phyloP scores from a whole-genome alignment of 2,113 vertebrate species.

The Nannospalax galili region DNA sequence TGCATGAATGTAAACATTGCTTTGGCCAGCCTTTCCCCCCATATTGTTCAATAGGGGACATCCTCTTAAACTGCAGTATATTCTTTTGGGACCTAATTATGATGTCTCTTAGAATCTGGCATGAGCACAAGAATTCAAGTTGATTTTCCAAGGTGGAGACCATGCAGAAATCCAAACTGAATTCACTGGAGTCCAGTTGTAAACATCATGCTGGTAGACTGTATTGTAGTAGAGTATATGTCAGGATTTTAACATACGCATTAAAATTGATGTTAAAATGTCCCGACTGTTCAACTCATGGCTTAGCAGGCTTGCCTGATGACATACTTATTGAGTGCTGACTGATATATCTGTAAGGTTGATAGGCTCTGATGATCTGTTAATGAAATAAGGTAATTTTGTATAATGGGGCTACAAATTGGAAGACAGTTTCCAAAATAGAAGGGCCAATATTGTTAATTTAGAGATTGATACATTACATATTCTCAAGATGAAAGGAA shows the following conservation, averaged over 20 bases:
- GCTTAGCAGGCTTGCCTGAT: neutral
- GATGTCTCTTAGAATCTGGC: slow-evolving; percentile 72
- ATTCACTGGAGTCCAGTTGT: slow-evolving; percentile 58
- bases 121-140: slow-evolving; percentile 63
- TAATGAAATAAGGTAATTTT: slow-evolving; percentile 51
- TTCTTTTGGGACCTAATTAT: slow-evolving; percentile 76
- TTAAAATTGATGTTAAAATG: slow-evolving; percentile 42
- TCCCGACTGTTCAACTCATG: neutral
- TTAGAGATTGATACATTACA: neutral
- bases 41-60: slow-evolving; percentile 57
- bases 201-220: slow-evolving; percentile 57
- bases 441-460: neutral
- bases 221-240: neutral
- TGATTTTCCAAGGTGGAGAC: slow-evolving; percentile 69
- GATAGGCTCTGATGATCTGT: neutral
- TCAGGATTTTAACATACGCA: slow-evolving; percentile 40
- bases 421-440: neutral
- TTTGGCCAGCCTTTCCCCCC: slow-evolving; percentile 61
- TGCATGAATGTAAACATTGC: slow-evolving; percentile 36
- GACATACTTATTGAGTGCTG: slow-evolving; percentile 5
- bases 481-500: slow-evolving; percentile 26
- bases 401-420: neutral
- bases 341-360: neutral
- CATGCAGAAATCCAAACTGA: slow-evolving; percentile 46
- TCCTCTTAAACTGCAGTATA: slow-evolving; percentile 58